Evolutionary conservation across 2,113 vertebrate species (phyloP).

Genomic region (Hirundichthys speculiger): DNA sequence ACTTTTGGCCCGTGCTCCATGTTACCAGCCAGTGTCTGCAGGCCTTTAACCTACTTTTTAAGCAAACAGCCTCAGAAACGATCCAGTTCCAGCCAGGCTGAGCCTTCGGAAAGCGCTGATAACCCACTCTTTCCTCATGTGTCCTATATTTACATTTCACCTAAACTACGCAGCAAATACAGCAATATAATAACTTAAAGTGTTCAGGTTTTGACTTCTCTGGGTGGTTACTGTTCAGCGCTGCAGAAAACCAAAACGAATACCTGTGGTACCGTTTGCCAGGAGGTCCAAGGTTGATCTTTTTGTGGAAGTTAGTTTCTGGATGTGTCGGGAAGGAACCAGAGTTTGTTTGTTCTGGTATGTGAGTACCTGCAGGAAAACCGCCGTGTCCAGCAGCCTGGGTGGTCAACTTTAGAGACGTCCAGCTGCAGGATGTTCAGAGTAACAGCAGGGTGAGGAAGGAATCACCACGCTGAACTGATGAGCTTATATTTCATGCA

Average conservation of each 20-base stretch:
- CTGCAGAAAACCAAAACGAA: conserved; percentile 38
- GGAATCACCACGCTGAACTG: too few species aligned
- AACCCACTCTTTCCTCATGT: neutral
- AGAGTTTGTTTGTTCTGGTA: conserved; percentile 38
- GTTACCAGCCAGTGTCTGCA: conserved; percentile 1
- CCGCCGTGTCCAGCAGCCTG: conserved; percentile 4
- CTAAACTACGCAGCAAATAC: conserved; percentile 6
- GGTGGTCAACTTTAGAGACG: neutral
- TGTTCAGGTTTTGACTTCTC: conserved; percentile 28
- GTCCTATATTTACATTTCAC: conserved; percentile 11
- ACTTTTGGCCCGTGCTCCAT: neutral
- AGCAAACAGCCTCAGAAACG: conserved; percentile 44
- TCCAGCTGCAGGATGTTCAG: neutral
- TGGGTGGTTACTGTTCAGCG: conserved; percentile 8
- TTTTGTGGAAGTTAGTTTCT: conserved; percentile 27
- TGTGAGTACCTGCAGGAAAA: conserved; percentile 6
- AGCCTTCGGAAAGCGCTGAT: neutral
- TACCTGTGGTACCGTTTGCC: conserved; percentile 44
- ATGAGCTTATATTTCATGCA: too few species aligned
- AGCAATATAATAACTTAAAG: conserved; percentile 5
- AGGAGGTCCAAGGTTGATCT: conserved; percentile 41
- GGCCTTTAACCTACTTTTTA: conserved; percentile 41
- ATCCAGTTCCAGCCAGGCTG: conserved; percentile 43
- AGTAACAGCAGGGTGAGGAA: too few species aligned
- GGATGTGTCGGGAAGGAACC: conserved; percentile 14